A percentile compares a stretch with the other conserved stretches of the same genome.
phyloP scores from a whole-genome alignment of 2,113 vertebrate genomes.

The Pogona vitticeps region DNA sequence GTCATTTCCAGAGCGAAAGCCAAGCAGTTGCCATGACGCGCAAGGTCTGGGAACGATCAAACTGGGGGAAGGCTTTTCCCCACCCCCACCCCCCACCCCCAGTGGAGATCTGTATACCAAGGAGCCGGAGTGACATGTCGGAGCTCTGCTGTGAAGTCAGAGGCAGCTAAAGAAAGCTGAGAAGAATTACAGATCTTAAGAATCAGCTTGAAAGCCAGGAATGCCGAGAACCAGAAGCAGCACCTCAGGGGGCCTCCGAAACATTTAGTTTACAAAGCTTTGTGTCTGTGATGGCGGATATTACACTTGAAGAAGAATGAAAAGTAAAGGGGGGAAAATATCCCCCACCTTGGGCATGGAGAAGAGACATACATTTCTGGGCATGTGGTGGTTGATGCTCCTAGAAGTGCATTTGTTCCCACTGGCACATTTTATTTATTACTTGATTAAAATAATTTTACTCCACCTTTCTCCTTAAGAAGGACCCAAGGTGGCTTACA shows the following conservation, averaged over 20 bases:
- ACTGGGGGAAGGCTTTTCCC: conserved; percentile 8
- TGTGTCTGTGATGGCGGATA: conserved; percentile 42
- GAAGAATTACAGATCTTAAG: conserved; percentile 27
- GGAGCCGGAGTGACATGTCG: conserved; percentile 13
- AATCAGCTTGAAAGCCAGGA: conserved; percentile 37
- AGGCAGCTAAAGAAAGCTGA: conserved; percentile 47
- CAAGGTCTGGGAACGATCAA: neutral
- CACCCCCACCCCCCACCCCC: no score
- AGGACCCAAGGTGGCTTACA: no score
- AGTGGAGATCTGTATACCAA: neutral
- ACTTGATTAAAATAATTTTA: no score
- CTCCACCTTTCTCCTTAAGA: no score
- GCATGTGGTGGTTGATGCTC: conserved; percentile 29
- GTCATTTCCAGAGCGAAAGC: neutral
- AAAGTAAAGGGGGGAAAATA: no score
- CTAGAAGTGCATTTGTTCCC: no score
- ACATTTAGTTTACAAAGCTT: conserved; percentile 12
- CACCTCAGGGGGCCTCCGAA: conserved; percentile 28
- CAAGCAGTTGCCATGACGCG: neutral
- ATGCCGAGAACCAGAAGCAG: conserved; percentile 42
- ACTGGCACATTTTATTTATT: no score
- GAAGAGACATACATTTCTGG: conserved; percentile 42
- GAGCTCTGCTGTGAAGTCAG: conserved; percentile 34
- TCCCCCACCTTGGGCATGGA: conserved; percentile 7
- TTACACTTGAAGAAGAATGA: conserved; percentile 45